Evolutionary conservation across 2,113 vertebrate species (phyloP).

Genomic region (Tragelaphus imberbis): DNA sequence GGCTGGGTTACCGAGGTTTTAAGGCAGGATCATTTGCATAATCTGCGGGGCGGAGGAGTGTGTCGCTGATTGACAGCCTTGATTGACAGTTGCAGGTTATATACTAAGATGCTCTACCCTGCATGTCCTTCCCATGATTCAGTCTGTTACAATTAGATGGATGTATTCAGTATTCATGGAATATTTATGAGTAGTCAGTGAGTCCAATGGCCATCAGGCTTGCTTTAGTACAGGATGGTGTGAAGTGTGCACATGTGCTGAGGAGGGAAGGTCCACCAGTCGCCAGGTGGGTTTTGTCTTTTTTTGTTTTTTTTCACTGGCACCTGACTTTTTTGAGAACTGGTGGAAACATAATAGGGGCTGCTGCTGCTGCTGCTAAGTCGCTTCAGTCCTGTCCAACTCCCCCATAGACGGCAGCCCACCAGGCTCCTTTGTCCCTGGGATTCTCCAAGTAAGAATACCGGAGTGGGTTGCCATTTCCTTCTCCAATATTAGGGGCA

Average conservation of each 20-base stretch:
- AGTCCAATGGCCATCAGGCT: background rate
- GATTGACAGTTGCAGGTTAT: background rate
- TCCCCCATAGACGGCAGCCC: background rate
- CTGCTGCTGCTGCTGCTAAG: background rate
- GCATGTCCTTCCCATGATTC: background rate
- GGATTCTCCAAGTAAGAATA: background rate
- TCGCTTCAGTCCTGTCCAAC: background rate
- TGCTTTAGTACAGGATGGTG: background rate
- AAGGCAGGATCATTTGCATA: background rate
- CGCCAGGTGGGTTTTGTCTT: background rate
- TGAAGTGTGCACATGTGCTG: background rate
- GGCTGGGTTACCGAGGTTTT: background rate
- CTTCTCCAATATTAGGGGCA: background rate
- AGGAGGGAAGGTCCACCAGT: background rate
- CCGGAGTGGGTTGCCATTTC: background rate
- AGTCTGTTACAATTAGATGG: no score
- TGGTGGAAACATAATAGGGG: background rate
- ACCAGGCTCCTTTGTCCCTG: background rate
- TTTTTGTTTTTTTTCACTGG: background rate
- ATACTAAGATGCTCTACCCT: background rate
- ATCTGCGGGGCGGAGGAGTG: background rate
- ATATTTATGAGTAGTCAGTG: background rate
- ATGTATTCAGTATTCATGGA: no score
- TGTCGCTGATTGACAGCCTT: background rate
- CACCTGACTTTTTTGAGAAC: background rate